Evolutionary conservation across 2,797 vertebrate species (phyloP).

Genomic region (Phalloptychus januarius): DNA sequence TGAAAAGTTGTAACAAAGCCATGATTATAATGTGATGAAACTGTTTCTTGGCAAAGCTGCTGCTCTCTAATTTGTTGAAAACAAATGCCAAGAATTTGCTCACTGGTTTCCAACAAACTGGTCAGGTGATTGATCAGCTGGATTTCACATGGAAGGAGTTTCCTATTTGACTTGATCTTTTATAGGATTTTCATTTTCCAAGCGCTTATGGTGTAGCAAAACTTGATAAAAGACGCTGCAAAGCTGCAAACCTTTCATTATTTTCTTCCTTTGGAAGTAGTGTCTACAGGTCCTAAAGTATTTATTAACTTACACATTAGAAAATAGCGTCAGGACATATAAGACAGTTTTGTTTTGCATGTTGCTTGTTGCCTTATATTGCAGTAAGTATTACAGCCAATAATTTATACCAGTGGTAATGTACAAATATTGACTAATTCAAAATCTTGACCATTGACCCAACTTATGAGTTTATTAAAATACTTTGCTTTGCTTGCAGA

Average conservation of each 20-base stretch:
- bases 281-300: background rate
- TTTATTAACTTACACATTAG: background rate
- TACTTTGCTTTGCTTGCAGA: background rate
- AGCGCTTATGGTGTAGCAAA: background rate
- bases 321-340: background rate
- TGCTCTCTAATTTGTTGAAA: slow-evolving; percentile 20
- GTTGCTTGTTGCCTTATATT: background rate
- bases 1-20: slow-evolving; percentile 28
- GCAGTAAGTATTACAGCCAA: background rate
- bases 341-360: background rate
- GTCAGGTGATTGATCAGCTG: slow-evolving; percentile 23
- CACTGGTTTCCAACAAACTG: background rate
- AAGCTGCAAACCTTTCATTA: background rate
- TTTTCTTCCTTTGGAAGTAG: background rate
- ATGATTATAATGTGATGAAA: slow-evolving; percentile 35
- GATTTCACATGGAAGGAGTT: slow-evolving; percentile 10
- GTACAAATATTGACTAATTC: background rate
- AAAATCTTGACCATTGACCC: background rate
- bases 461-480: background rate
- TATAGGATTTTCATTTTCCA: background rate
- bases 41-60: slow-evolving; percentile 32
- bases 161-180: background rate
- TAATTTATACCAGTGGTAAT: background rate
- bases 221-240: background rate
- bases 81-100: slow-evolving; percentile 18